phyloP scores from a whole-genome alignment of 2,797 vertebrate species.

The Kryptolebias ocellatus region DNA sequence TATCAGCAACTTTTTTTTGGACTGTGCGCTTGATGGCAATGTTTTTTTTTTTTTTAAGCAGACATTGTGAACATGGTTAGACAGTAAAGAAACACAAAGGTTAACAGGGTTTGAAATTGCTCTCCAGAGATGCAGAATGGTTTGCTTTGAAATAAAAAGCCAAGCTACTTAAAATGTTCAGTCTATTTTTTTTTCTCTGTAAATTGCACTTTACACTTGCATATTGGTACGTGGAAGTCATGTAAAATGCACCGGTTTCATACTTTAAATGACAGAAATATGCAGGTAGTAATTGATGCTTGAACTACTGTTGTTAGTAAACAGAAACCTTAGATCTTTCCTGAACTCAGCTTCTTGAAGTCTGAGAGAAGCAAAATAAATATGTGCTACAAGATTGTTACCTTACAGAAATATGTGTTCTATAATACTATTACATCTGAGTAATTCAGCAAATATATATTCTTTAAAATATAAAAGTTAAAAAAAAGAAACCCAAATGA shows the following conservation, averaged over 20 bases:
- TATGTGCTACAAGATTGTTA: neutral
- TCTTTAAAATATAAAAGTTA: too few species aligned
- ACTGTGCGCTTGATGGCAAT: conserved; percentile 42
- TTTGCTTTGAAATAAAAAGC: neutral
- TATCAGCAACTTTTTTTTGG: conserved; percentile 29
- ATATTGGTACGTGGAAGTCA: conserved; percentile 5
- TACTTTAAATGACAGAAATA: conserved; percentile 29
- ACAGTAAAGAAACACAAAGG: neutral
- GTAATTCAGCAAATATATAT: too few species aligned
- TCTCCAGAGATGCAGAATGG: neutral
- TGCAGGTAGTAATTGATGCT: conserved; percentile 20
- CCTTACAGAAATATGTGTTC: neutral
- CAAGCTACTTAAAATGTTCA: neutral
- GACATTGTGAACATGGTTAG: conserved; percentile 18
- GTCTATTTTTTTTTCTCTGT: neutral
- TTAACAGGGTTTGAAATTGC: conserved; percentile 12
- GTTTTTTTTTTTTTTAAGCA: conserved; percentile 13
- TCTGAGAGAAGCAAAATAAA: neutral
- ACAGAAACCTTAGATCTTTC: conserved; percentile 23
- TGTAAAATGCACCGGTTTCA: conserved; percentile 26
- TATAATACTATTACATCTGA: too few species aligned
- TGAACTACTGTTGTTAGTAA: conserved; percentile 9
- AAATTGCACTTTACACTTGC: neutral
- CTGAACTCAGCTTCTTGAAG: conserved; percentile 14
- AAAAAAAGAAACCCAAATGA: too few species aligned